A percentile compares a stretch with the other conserved stretches of the same genome.
phyloP scores from a whole-genome alignment of 1,140 invertebrate genomes.

The Hirudo medicinalis region DNA sequence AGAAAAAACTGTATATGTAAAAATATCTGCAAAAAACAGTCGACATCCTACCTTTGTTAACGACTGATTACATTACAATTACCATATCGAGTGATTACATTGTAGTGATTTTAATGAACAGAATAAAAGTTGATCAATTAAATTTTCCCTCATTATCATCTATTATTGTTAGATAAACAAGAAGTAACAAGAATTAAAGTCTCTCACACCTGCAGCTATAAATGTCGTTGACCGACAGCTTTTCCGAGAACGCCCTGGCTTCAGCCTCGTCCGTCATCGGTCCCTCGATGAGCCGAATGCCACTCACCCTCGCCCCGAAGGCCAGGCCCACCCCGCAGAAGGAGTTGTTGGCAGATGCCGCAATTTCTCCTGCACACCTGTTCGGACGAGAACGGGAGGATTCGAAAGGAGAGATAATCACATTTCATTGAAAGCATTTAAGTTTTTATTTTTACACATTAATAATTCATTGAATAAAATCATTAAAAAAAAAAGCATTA shows the following conservation, averaged over 20 bases:
- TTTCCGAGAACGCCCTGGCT: constrained; percentile 39
- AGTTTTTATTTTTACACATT: no score
- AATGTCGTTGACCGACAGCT: constrained; percentile 40
- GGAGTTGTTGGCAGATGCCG: constrained; percentile 36
- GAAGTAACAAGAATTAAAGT: constrained; percentile 48
- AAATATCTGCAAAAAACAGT: no score
- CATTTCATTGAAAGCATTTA: no score
- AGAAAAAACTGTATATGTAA: no score
- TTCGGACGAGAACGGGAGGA: background rate
- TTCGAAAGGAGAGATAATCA: no score
- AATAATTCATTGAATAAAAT: no score
- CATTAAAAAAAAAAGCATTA: no score
- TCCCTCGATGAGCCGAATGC: constrained; percentile 40
- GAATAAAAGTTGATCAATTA: background rate
- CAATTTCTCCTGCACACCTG: constrained; percentile 42
- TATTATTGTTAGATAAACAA: background rate
- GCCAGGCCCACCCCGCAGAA: constrained; percentile 40
- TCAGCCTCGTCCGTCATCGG: constrained; percentile 42
- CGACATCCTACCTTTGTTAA: no score
- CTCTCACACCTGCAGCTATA: constrained; percentile 56
- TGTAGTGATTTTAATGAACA: no score
- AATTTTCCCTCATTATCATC: background rate
- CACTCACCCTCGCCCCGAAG: constrained; percentile 35
- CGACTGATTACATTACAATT: no score
- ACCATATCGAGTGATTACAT: no score